Evolutionary conservation across 2,797 vertebrate species (phyloP).

Genomic region (Gila robusta): DNA sequence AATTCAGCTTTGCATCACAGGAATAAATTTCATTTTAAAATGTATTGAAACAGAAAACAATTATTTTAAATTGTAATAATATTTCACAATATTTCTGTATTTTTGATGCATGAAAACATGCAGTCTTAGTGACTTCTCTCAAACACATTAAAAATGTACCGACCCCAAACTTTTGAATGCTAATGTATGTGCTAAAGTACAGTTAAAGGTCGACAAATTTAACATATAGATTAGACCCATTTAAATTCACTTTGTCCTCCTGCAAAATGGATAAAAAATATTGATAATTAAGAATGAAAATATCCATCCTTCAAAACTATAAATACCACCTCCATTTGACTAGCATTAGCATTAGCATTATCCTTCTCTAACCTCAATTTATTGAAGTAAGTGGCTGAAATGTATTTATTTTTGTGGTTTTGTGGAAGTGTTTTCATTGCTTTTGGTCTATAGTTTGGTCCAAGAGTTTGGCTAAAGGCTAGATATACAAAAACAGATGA

Average conservation of each 20-base stretch:
- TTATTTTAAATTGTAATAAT: background rate
- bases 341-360: constrained; percentile 27
- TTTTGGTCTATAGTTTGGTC: background rate
- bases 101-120: background rate
- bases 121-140: background rate
- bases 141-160: background rate
- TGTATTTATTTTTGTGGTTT: background rate
- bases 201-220: background rate
- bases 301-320: no score
- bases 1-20: no score
- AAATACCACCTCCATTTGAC: background rate
- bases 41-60: background rate
- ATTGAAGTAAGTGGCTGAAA: background rate
- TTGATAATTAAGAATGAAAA: background rate
- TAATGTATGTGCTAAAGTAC: background rate
- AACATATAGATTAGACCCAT: background rate
- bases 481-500: background rate
- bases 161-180: background rate
- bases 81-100: background rate
- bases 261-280: background rate
- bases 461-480: background rate
- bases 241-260: background rate
- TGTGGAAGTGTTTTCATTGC: background rate
- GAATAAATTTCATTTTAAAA: background rate
- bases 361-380: background rate